A percentile compares a stretch with the other conserved stretches of the same genome.
These are phyloP conservation scores for Brachypteracias leptosomus DNA, from an alignment of 2,113 vertebrate genomes.

Conservation along the genomic window DNA sequence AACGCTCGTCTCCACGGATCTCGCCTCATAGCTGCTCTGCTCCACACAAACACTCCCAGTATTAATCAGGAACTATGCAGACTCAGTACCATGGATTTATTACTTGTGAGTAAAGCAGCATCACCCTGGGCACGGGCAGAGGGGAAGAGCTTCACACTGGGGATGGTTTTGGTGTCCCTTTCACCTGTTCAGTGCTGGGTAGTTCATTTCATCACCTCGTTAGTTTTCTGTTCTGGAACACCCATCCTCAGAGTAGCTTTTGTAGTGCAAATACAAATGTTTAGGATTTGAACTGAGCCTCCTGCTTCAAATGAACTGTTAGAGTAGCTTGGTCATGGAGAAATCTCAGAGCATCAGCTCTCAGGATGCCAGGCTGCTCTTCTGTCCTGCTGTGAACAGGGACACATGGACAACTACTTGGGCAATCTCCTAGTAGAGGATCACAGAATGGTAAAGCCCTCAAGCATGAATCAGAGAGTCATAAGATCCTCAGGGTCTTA, in stretches of 20 bases:
- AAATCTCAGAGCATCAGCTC: too few relatives aligned
- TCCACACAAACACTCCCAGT: slow-evolving; percentile 86
- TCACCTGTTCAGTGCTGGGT: not conserved
- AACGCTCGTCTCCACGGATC: slow-evolving; percentile 91
- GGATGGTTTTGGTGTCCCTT: not conserved
- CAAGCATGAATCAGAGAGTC: not conserved
- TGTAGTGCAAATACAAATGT: fast-evolving
- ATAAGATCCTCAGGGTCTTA: not conserved
- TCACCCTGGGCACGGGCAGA: fast-evolving
- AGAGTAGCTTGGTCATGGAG: fast-evolving
- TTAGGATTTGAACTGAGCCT: not conserved
- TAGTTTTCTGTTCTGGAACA: fast-evolving
- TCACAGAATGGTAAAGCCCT: too few relatives aligned
- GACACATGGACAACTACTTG: fast-evolving
- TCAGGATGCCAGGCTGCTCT: too few relatives aligned
- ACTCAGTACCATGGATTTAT: slow-evolving; percentile 87
- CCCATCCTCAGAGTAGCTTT: not conserved
- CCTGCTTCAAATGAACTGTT: fast-evolving
- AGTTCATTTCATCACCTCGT: too few relatives aligned
- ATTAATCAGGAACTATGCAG: slow-evolving; percentile 92
- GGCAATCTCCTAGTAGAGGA: too few relatives aligned
- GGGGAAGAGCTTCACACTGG: not conserved
- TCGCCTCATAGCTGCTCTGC: slow-evolving; percentile 88
- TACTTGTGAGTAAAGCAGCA: slow-evolving; percentile 79
- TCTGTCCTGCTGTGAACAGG: not conserved